Evolutionary conservation across 2,113 vertebrate species (phyloP), one percentile per base, ranked within the genome.

Genomic region (Panthera uncia): DNA sequence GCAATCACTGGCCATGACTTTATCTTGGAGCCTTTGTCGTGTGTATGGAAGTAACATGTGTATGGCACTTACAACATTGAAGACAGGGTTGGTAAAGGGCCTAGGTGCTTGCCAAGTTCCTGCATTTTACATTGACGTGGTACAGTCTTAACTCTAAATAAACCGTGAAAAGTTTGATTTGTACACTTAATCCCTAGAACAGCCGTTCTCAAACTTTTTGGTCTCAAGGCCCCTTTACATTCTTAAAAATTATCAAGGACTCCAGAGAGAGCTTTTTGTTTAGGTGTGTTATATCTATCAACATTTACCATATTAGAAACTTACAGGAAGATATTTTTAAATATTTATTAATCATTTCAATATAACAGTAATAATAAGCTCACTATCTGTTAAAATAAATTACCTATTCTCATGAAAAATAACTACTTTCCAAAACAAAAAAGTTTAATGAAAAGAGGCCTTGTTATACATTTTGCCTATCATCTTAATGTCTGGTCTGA

Each of bases 371-470:
- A 61, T 27, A 96, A 61, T 25, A 93, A 93, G 57, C 13, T 69
- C 57, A 16, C 50, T 94, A 83, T 48, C 83, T 96, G 45, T 88
- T 86, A 81, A 91, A 86, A 95, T 48, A 76, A 93, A 65, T 36
- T 15, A 85, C 45, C 79, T 36, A 15, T 61, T 81, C 89, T 84
- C 74, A 86, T 94, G 68, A 92, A 83, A 92, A 96, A 91, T 84
- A 94, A 78, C 19, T 82, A 79, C 84, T 87, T 96, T 73, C 52
- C 52, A 57, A 97, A 76, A 65, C 29, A 95, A 97, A 95, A 83
- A 50, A 19, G 68, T 79, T 91, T 55, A 89, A 45, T 86, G 18
- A 76, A 95, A 90, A 92, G 21, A 90, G 27, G 31, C 4, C 14
- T 57, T 61, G 41, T 23, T 69, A 65, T 7, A 55, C 16, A 61